Evolutionary conservation across 2,113 vertebrate genomes (phyloP).

Genomic region (Aphyosemion australe): DNA sequence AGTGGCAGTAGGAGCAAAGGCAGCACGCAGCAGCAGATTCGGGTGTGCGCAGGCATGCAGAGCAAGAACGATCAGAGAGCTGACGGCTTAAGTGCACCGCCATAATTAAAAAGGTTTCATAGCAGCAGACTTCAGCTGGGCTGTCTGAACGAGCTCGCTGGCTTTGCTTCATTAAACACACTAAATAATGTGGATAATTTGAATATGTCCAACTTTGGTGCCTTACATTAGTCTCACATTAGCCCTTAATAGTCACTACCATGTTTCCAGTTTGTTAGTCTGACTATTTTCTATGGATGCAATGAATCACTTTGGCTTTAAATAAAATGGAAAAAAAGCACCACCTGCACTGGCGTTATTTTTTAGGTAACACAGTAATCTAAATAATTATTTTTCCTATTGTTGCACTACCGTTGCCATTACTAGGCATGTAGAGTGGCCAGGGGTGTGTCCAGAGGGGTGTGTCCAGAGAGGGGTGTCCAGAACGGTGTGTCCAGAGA

Average conservation of each 20-base stretch:
- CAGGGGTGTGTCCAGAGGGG: too few species aligned
- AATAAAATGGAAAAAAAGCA: neutral
- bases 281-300: neutral
- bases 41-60: slow-evolving; percentile 9
- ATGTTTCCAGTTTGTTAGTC: neutral
- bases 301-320: too few species aligned
- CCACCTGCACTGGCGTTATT: too few species aligned
- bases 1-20: neutral
- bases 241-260: too few species aligned
- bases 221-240: neutral
- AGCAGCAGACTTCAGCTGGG: neutral
- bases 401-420: too few species aligned
- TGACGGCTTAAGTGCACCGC: neutral
- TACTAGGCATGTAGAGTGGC: too few species aligned
- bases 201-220: neutral
- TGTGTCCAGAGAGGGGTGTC: too few species aligned
- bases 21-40: neutral
- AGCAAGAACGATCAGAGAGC: neutral
- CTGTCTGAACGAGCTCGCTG: neutral
- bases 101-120: slow-evolving; percentile 12
- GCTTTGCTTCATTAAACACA: slow-evolving; percentile 5
- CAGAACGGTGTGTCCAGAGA: too few species aligned
- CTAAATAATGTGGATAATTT: neutral
- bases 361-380: too few species aligned
- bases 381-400: too few species aligned